Conservation (phyloP, 2,888 invertebrate species). For the Eupithecia subfuscata region DNA sequence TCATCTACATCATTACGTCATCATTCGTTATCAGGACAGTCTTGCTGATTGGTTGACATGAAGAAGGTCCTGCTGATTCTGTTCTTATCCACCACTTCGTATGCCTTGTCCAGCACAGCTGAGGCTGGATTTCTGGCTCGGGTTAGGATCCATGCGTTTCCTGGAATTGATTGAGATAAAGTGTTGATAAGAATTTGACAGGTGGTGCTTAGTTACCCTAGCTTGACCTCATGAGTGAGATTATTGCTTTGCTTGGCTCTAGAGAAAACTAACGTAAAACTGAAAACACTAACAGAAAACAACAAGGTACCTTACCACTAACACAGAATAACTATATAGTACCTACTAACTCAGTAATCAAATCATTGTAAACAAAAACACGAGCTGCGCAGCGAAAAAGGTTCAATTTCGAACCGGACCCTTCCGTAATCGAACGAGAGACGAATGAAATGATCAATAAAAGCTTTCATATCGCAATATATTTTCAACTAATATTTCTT, state of each 20-base stretch:
- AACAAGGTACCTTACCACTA: no score
- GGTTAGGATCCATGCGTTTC: constrained; percentile 86
- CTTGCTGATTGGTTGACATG: constrained; percentile 85
- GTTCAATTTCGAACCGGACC: no score
- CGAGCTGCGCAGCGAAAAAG: no score
- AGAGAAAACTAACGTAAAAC: not conserved
- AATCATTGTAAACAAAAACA: no score
- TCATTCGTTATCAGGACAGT: constrained; percentile 67
- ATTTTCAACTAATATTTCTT: not conserved
- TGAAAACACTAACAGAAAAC: not conserved
- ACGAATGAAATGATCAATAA: not conserved
- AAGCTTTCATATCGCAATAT: no score
- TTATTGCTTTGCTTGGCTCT: not conserved
- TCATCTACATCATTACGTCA: not conserved
- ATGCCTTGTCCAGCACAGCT: constrained; percentile 84
- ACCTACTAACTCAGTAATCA: no score
- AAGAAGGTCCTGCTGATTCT: constrained; percentile 84
- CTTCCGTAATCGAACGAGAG: not conserved
- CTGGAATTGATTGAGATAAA: constrained; percentile 58
- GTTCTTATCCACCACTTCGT: constrained; percentile 82
- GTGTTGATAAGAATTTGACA: not conserved
- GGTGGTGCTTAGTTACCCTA: not conserved
- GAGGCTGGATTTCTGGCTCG: constrained; percentile 83
- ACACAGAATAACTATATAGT: no score
- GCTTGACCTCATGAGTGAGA: not conserved